A percentile compares a stretch with the other conserved stretches of the same genome.
These are phyloP conservation scores for Columba janthina DNA, from an alignment of 2,113 vertebrate species.

Conservation along the genomic window DNA sequence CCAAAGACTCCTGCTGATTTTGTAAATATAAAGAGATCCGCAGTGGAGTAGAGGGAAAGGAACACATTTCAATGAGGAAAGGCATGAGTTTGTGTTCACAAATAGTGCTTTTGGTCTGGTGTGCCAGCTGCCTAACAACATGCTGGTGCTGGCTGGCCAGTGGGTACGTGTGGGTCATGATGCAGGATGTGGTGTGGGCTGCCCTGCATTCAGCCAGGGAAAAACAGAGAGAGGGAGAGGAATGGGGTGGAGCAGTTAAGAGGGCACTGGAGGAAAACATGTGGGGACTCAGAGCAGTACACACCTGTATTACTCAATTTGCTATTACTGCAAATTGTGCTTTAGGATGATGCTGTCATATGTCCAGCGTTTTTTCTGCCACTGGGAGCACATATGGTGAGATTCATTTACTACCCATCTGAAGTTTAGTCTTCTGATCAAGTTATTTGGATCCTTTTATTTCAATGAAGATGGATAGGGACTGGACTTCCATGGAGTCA, in stretches of 20 bases:
- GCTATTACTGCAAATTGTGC: neutral
- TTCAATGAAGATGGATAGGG: neutral
- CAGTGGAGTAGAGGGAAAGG: neutral
- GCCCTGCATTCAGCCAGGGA: neutral
- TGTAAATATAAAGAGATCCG: neutral
- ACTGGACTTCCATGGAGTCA: neutral
- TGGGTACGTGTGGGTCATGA: fast-evolving
- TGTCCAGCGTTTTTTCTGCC: neutral
- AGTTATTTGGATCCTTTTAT: neutral
- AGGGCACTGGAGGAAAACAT: neutral
- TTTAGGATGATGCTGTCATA: neutral
- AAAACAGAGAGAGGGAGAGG: neutral
- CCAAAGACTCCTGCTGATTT: neutral
- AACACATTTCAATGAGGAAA: neutral
- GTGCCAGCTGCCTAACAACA: neutral
- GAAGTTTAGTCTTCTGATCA: neutral
- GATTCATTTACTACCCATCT: neutral
- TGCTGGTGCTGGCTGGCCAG: fast-evolving
- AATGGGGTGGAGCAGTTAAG: neutral
- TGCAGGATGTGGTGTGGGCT: neutral
- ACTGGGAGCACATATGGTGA: neutral
- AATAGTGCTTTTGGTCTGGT: neutral
- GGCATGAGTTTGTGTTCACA: neutral
- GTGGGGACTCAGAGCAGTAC: neutral
- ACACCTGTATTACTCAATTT: neutral